Conservation (phyloP, 2,888 invertebrate species). For the Abscondita cerata region DNA sequence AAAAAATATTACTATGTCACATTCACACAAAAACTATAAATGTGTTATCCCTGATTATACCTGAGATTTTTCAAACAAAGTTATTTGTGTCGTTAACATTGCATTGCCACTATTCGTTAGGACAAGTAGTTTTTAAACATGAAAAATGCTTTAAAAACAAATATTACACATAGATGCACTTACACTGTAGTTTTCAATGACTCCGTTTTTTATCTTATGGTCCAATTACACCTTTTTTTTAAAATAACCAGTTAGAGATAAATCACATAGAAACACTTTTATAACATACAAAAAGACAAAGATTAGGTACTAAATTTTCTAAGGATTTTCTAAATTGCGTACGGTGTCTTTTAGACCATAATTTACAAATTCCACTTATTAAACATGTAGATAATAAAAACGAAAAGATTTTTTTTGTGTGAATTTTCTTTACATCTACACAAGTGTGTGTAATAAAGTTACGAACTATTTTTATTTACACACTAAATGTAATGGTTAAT, state of each 20-base stretch:
- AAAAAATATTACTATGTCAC: conserved; percentile 29
- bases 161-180: conserved; percentile 37
- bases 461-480: conserved; percentile 12
- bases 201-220: conserved; percentile 29
- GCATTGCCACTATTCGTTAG: conserved; percentile 51
- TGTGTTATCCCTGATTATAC: conserved; percentile 32
- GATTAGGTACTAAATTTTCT: conserved; percentile 13
- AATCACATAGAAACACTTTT: conserved; percentile 29
- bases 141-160: conserved; percentile 34
- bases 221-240: conserved; percentile 29
- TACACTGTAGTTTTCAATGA: conserved; percentile 35
- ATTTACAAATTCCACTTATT: conserved; percentile 23
- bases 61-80: conserved; percentile 34
- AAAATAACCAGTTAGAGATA: conserved; percentile 19
- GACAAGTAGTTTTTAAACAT: conserved; percentile 37
- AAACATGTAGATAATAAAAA: conserved; percentile 7
- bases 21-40: conserved; percentile 31
- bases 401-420: background rate
- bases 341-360: conserved; percentile 26
- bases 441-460: conserved; percentile 10
- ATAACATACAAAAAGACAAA: conserved; percentile 23
- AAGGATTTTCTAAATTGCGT: conserved; percentile 21
- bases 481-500: conserved; percentile 14
- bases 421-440: conserved; percentile 8
- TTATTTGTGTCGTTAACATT: conserved; percentile 49